Base-by-base conservation (phyloP, 2,797 vertebrate species). In the Crocodylus rhombifer region DNA sequence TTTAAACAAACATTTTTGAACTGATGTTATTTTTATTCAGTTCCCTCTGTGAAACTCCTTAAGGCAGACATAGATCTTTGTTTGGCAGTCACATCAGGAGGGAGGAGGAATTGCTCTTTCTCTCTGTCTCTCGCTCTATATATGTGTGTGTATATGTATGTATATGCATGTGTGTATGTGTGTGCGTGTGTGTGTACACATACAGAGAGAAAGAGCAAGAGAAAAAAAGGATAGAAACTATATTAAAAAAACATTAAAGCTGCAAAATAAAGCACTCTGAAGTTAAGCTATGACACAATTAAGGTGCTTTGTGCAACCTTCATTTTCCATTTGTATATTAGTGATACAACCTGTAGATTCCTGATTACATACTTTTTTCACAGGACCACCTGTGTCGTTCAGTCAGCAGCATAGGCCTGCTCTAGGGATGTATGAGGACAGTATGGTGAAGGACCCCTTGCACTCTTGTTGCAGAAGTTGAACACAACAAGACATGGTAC, bases 1-100 rank as follows among this genome's bases (percentile, higher is more conserved):
- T 79, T 2, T 80, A 93, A 95, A 26, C 55, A 76, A 86, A 55
- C 83, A 69, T 89, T 92, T 92, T 23, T 74, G 78, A 86, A 21
- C 36, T 80, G 82, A 51, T 95, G 88, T 90, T 94, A 78, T 96
- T 94, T 95, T 97, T 93, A 74, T 84, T 92, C 77, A 6, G 64
- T 74, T 89, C 77, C 71, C 78, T 80, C 71, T 90, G 83, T 90
- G 92, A 91, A 92, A 90, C 61, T 91, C 84, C 78, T 4, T 1
- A 86, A 83, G 74, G 30, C 42, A 78, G n/a, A 42, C 14, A 18
- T 57, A 55, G 28, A 85, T 79, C 76, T 94, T 92, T 88, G 79
- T 77, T 84, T 89, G 80, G 61, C 58, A 76, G 73, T 84, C 80
- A 14, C n/a, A 23, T 55, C 26, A 55, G 78, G 86, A 14, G 57